These are phyloP conservation scores for Chrysolina oricalcia DNA, from an alignment of 2,888 invertebrate species.

Conservation along the genomic window DNA sequence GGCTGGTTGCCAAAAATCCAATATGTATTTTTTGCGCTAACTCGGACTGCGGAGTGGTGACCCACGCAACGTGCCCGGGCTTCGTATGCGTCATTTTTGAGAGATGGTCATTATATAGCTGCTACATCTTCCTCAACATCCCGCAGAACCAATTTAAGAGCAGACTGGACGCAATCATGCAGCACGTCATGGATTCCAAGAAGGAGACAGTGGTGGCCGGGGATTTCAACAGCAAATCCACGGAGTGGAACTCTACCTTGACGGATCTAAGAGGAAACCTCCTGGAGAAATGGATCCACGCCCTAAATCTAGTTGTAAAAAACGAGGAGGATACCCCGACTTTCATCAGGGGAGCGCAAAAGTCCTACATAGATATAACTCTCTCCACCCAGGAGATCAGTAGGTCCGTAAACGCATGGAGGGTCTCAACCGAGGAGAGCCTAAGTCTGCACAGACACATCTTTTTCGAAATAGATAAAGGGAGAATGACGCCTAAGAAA, in stretches of 20 bases:
- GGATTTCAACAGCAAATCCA: constrained; percentile 3
- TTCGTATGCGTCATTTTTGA: constrained; percentile 19
- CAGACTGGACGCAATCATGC: neutral
- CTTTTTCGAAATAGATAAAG: neutral
- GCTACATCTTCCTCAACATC: neutral
- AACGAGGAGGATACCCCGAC: constrained; percentile 6
- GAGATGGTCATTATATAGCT: neutral
- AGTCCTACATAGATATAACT: constrained; percentile 26
- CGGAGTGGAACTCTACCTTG: neutral
- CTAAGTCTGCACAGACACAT: constrained; percentile 28
- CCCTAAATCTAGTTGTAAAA: neutral
- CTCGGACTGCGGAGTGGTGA: neutral
- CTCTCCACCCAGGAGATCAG: neutral
- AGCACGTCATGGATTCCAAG: neutral
- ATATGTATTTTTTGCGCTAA: neutral
- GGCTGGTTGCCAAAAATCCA: neutral
- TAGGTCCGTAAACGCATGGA: neutral
- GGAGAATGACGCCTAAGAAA: neutral
- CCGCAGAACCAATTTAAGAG: neutral
- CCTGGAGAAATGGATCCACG: neutral
- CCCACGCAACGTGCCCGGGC: constrained; percentile 8
- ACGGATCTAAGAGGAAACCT: neutral
- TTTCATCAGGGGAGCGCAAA: constrained; percentile 19
- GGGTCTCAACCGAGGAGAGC: constrained; percentile 6
- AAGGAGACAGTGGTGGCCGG: too few relatives aligned